Base-by-base conservation (phyloP, 2,113 vertebrate genomes). In the Brachypodius melanocephalos region DNA sequence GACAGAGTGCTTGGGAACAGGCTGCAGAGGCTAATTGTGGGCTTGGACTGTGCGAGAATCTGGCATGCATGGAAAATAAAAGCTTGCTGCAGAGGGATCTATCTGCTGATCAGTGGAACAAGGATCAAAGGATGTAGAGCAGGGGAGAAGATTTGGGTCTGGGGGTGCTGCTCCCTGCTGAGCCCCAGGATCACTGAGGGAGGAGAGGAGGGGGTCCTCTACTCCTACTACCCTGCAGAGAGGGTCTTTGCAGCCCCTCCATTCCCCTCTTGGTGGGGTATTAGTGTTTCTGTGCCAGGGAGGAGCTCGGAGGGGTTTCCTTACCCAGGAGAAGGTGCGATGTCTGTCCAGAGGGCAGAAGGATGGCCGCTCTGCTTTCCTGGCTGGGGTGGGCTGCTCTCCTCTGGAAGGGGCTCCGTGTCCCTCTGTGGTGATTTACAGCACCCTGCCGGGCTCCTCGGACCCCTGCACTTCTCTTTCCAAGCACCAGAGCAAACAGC, bases 1-100 rank as follows among this genome's bases (percentile, higher is more conserved):
- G 96, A 96, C 94, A 80, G 78, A 88, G 88, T 90, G 90, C 95
- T 97, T 97, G 96, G 95, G 96, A 96, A 97, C 93, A 68, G 48
- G 77, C 80, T 93, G 89, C 59, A 71, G 89, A 89, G 91, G 80
- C 91, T 96, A 87, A 90, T 62, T 71, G 87, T 89, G 92, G 87
- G 88, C 22, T 9, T 65, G 82, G 90, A 26, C 93, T 96, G 89
- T 88, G 83, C 17, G 36, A 88, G 91, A 88, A 85, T 75, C 45
- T 36, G 86, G 67, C 3, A 5, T n/a, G 57, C 87, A 48, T 15
- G 67, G 91, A 94, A 93, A 89, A 57, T 3, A 36, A 16, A 54
- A 32, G 36, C 34, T 73, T 67, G 72, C 91, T 91, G 85, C 1
- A 2, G 46, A 61, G 54, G 31, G 38, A 57, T 59, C 2, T 22